Percentiles rank a stretch among this genome's conserved stretches.
These are phyloP conservation scores for Betta splendens DNA, from an alignment of 2,797 vertebrate genomes.

Conservation along the genomic window DNA sequence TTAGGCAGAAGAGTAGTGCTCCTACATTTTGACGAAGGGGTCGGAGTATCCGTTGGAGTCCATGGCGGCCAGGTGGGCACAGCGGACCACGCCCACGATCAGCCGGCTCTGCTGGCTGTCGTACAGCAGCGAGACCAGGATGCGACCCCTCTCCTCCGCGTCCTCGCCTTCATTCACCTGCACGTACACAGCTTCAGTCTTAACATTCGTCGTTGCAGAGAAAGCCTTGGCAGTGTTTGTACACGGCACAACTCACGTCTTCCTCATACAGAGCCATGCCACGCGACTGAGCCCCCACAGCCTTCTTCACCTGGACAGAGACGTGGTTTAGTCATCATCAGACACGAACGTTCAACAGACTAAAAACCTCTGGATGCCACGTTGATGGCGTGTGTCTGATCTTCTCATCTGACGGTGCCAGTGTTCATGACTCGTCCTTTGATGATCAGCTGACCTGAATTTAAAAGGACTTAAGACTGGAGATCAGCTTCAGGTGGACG, in stretches of 20 bases:
- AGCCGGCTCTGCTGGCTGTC: conserved; percentile 90
- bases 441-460: no score
- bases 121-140: conserved; percentile 93
- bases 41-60: conserved; percentile 97
- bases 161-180: conserved; percentile 82
- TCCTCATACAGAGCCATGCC: conserved; percentile 97
- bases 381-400: no score
- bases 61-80: conserved; percentile 94
- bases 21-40: conserved; percentile 94
- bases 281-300: conserved; percentile 84
- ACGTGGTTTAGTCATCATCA: neutral
- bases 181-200: no score
- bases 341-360: no score
- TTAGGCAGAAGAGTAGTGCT: neutral
- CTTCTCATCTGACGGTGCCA: no score
- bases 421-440: no score
- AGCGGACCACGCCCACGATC: conserved; percentile 92
- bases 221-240: no score
- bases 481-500: no score
- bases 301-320: conserved; percentile 86
- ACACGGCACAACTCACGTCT: conserved; percentile 88
- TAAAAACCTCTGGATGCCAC: no score
- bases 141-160: conserved; percentile 90
- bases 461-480: no score
- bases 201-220: no score